These are phyloP conservation scores for Sycophila sp. DNA, from an alignment of 1,140 invertebrate genomes.

Conservation along the genomic window DNA sequence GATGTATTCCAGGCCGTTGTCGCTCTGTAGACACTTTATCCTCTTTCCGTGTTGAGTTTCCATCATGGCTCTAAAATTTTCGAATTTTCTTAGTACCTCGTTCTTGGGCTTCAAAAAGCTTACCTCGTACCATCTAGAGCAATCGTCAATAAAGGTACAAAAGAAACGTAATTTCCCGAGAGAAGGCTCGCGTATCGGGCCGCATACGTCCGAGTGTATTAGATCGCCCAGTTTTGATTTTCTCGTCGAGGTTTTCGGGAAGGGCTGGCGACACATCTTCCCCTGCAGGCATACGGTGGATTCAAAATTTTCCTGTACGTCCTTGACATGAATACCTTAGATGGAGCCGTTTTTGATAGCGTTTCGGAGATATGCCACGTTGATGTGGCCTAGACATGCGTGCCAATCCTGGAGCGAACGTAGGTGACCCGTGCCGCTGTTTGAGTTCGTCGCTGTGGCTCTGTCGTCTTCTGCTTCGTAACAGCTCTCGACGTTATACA, in stretches of 20 bases:
- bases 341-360: slow-evolving; percentile 21
- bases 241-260: slow-evolving; percentile 39
- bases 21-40: background rate
- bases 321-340: slow-evolving; percentile 21
- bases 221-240: slow-evolving; percentile 41
- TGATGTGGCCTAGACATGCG: slow-evolving; percentile 36
- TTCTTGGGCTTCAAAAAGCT: background rate
- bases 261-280: slow-evolving; percentile 45
- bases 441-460: background rate
- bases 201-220: slow-evolving; percentile 12
- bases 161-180: background rate
- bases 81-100: background rate
- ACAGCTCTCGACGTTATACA: slow-evolving; percentile 27
- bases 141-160: background rate
- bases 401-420: slow-evolving; percentile 34
- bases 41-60: background rate
- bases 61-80: background rate
- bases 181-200: background rate
- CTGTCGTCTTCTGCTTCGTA: slow-evolving; percentile 2
- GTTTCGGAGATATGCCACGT: slow-evolving; percentile 13
- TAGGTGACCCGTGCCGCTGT: background rate
- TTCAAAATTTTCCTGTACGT: slow-evolving; percentile 26
- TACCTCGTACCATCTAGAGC: background rate
- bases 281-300: slow-evolving; percentile 48
- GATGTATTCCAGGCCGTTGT: background rate